phyloP scores from a whole-genome alignment of 2,797 vertebrate genomes.

The Fistularia commersonii region DNA sequence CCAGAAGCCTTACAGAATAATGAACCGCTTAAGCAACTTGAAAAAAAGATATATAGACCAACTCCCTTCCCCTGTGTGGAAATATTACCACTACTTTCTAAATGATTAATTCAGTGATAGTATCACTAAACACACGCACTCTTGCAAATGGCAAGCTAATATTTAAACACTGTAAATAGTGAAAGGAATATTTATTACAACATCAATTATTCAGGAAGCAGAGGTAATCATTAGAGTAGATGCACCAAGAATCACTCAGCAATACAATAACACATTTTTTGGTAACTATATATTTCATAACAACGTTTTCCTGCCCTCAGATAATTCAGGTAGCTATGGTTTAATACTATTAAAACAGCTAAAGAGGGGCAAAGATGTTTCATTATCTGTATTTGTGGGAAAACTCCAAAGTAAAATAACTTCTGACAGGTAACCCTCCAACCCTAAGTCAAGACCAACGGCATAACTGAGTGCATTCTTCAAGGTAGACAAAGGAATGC shows the following conservation, averaged over 20 bases:
- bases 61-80: no score
- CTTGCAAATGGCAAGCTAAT: neutral
- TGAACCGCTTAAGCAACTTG: no score
- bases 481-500: conserved; percentile 9
- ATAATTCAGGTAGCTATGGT: neutral
- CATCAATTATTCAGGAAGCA: neutral
- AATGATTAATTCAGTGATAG: neutral
- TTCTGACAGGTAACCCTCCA: no score
- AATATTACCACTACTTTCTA: no score
- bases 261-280: neutral
- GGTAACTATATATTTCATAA: neutral
- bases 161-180: neutral
- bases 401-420: no score
- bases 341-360: no score
- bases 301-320: neutral
- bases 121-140: neutral
- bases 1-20: no score
- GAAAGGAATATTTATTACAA: conserved; percentile 10
- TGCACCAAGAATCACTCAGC: neutral
- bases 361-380: no score
- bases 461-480: conserved; percentile 20
- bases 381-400: no score
- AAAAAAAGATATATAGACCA: no score
- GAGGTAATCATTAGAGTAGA: neutral
- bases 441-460: no score